A percentile compares a stretch with the other conserved stretches of the same genome.
These are phyloP conservation scores for Aurelia aurita complex sp. Pacific DNA, from an alignment of 30 jellyfish, hydroid and myxozoan species.

Conservation along the genomic window DNA sequence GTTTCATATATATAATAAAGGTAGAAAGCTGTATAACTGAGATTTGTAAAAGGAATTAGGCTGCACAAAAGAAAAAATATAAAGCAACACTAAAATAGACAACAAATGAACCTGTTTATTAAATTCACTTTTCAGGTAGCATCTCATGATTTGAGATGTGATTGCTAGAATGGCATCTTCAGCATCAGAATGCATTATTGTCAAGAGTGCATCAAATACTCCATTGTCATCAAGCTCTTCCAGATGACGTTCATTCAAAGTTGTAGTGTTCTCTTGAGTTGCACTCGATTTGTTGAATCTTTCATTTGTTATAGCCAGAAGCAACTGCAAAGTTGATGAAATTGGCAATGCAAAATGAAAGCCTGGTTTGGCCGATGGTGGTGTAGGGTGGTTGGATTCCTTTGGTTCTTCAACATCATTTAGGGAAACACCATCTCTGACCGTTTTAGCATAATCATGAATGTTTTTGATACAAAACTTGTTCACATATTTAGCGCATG, in stretches of 20 bases:
- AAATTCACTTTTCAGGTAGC: neutral
- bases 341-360: neutral
- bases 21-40: too few relatives aligned
- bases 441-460: neutral
- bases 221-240: neutral
- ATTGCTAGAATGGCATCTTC: slow-evolving; percentile 53
- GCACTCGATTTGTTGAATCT: too few relatives aligned
- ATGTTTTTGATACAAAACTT: neutral
- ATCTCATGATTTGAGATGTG: slow-evolving; percentile 25
- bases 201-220: slow-evolving; percentile 25
- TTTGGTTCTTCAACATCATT: slow-evolving; percentile 1
- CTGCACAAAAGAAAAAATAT: neutral
- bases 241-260: too few relatives aligned
- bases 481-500: neutral
- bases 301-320: slow-evolving; percentile 6
- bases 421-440: slow-evolving; percentile 1
- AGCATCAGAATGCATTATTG: slow-evolving; percentile 27
- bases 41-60: neutral
- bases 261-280: too few relatives aligned
- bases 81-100: neutral
- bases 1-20: too few relatives aligned
- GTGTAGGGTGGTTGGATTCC: neutral
- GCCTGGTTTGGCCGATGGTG: too few relatives aligned
- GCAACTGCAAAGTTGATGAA: slow-evolving; percentile 10
- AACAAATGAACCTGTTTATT: slow-evolving; percentile 24